Evolutionary conservation across 2,888 invertebrate species (phyloP), one percentile per base, ranked within the genome.

Genomic region (Tolmerus cingulatus): DNA sequence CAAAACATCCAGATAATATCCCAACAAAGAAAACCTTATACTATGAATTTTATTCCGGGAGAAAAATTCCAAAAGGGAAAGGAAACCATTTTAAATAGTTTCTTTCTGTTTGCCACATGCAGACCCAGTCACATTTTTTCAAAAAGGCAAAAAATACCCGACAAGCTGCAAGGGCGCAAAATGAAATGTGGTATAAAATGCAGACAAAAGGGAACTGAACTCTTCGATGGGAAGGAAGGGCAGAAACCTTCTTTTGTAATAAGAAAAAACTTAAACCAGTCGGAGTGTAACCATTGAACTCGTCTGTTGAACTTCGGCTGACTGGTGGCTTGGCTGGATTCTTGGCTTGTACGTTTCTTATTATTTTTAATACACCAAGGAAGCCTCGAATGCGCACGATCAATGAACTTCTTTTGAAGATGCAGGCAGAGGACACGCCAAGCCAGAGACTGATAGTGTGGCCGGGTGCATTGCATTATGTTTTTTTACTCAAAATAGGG

Each of bases 181-280:
- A 85, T 66, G 66, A 66, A 66, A 27, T 66, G 66, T 23, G 9
- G 23, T 66, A 66, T 66, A 66, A 85, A 85, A 66, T 34, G 16
- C 16, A 27, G 23, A 46, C 43, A 86, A 55, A 86, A 77, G 86
- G 86, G 86, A 86, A 86, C 34, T 86, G 86, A 86, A 86, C 86
- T 86, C 86, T 51, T 19, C 23, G 66, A 19, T 51, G 55, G 55
- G 66, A 66, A 66, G 66, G 51, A 86, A 86, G 86, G 86, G 86
- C 86, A 86, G 55, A 51, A 76, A 86, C 86, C 86, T 74, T 23
- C 66, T 66, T 66, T 66, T 66, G 66, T 66, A 66, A 66, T 66
- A 66, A 66, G 57, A 37, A 79, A 37, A 37, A 84, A 46, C 34
- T 12, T 37, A 84, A 79, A 79, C 79, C 79, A 79, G 79, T 79